Conservation (phyloP, 2,113 vertebrate genomes). For the Toxotes jaculatrix region DNA sequence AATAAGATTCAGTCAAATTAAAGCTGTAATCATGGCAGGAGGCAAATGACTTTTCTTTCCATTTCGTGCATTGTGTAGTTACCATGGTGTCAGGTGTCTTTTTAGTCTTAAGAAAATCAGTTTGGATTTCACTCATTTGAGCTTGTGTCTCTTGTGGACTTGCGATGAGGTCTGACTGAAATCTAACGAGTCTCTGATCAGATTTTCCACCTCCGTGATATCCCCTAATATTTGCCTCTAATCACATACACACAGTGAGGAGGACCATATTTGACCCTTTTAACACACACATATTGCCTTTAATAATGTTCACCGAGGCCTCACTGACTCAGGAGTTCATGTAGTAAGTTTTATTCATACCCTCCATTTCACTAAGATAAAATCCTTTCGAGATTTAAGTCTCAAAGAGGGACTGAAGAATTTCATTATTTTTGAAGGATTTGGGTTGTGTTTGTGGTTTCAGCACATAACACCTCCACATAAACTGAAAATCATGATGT, state of each 20-base stretch:
- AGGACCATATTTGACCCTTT: background rate
- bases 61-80: conserved; percentile 32
- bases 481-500: background rate
- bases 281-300: conserved; percentile 28
- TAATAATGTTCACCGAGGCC: conserved; percentile 13
- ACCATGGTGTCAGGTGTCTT: conserved; percentile 31
- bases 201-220: conserved; percentile 32
- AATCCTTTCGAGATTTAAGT: background rate
- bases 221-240: conserved; percentile 5
- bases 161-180: conserved; percentile 52
- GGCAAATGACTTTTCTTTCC: conserved; percentile 36
- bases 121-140: conserved; percentile 50
- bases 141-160: conserved; percentile 50
- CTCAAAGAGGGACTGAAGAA: background rate
- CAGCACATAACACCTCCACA: background rate
- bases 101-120: conserved; percentile 49
- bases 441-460: background rate
- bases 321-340: background rate
- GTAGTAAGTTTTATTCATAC: background rate
- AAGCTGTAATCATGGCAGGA: conserved; percentile 34
- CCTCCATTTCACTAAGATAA: background rate
- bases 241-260: conserved; percentile 4
- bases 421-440: background rate
- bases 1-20: conserved; percentile 59
- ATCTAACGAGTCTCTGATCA: conserved; percentile 42